phyloP scores from a whole-genome alignment of 2,113 vertebrate genomes.

The Pontoporia blainvillei region DNA sequence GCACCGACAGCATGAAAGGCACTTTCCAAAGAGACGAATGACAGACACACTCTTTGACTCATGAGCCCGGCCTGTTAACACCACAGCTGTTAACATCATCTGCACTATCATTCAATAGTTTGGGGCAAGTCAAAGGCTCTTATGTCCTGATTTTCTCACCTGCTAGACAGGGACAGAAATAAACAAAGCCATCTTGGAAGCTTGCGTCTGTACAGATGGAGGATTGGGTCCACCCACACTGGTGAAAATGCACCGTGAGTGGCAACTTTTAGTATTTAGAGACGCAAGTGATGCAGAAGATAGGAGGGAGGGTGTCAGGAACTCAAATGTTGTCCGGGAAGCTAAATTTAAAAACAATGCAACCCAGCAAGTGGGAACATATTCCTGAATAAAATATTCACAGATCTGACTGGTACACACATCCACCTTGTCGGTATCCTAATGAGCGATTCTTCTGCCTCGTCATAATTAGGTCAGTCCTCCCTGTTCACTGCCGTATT shows the following conservation, averaged over 20 bases:
- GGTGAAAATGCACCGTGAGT: background rate
- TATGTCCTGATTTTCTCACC: background rate
- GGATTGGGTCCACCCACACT: rapidly evolving
- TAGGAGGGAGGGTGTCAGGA: background rate
- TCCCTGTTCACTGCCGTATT: background rate
- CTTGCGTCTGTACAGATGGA: background rate
- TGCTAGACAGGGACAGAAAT: background rate
- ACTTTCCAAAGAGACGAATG: background rate
- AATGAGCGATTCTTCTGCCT: background rate
- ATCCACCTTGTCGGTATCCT: too few species aligned
- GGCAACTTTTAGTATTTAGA: background rate
- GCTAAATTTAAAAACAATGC: background rate
- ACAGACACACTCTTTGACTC: rapidly evolving
- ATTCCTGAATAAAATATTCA: background rate
- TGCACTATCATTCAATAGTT: background rate
- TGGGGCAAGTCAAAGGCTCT: background rate
- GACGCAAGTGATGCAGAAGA: background rate
- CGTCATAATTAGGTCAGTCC: background rate
- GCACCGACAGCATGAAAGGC: background rate
- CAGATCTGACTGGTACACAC: rapidly evolving
- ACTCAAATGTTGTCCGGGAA: background rate
- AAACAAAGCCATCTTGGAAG: background rate
- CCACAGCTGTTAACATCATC: background rate
- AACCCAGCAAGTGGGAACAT: background rate
- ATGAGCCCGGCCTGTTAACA: background rate